Conservation (phyloP, 2,113 vertebrate genomes). For the Psittacula cyanocephala region DNA sequence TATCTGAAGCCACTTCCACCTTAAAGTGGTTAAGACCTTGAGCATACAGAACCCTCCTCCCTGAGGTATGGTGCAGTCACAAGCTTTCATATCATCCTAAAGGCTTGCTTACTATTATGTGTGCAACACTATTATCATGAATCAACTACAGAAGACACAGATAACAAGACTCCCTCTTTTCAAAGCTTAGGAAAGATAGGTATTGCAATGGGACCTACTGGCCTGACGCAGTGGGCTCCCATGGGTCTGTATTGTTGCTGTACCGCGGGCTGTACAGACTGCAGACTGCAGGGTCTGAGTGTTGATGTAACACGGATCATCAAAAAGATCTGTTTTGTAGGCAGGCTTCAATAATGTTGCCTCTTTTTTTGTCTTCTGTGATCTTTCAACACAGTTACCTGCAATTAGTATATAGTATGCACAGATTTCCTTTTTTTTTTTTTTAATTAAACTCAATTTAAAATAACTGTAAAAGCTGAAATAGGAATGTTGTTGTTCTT, state of each 20-base stretch:
- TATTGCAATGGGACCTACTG: constrained; percentile 63
- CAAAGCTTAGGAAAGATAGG: background rate
- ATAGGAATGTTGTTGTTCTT: background rate
- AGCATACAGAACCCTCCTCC: background rate
- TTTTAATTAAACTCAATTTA: background rate
- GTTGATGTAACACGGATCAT: constrained; percentile 80
- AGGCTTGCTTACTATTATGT: background rate
- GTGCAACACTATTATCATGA: background rate
- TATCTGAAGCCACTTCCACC: background rate
- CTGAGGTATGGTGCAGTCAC: background rate
- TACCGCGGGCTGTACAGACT: background rate
- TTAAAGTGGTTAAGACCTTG: background rate
- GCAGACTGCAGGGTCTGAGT: constrained; percentile 65
- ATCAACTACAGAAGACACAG: background rate
- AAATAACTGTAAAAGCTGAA: background rate
- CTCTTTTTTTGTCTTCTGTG: constrained; percentile 48
- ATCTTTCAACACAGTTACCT: constrained; percentile 62
- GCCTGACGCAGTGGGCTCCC: constrained; percentile 39
- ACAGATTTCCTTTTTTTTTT: background rate
- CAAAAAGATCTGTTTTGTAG: constrained; percentile 71
- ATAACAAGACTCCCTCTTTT: background rate
- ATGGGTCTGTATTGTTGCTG: background rate
- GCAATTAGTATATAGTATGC: constrained; percentile 9
- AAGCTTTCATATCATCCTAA: background rate
- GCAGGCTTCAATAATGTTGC: constrained; percentile 27